Evolutionary conservation across 1,140 invertebrate species (phyloP).

Genomic region (Piezodorus guildinii): DNA sequence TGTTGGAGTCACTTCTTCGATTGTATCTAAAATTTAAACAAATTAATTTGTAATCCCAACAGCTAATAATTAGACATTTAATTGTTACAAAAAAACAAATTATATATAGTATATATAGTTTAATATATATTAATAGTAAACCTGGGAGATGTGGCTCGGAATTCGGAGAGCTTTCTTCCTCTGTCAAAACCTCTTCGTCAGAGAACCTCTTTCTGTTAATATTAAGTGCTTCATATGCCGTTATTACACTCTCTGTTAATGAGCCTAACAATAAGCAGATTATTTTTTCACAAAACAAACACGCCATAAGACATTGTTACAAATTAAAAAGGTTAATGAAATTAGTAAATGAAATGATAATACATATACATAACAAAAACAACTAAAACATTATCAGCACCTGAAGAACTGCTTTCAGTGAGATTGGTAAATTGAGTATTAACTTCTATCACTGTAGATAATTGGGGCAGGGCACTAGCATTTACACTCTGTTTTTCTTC

Average conservation of each 20-base stretch:
- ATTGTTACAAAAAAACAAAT: background rate
- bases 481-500: constrained; percentile 34
- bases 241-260: constrained; percentile 48
- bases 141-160: background rate
- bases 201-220: constrained; percentile 17
- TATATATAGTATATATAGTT: constrained; percentile 17
- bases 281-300: background rate
- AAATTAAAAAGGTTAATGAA: too few relatives aligned
- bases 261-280: constrained; percentile 36
- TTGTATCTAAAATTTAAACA: constrained; percentile 31
- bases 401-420: constrained; percentile 50
- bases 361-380: background rate
- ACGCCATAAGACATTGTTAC: constrained; percentile 18
- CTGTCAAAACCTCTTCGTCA: constrained; percentile 22
- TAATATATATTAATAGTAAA: too few relatives aligned
- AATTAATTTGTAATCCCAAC: too few relatives aligned
- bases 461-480: constrained; percentile 30
- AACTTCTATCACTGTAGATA: constrained; percentile 36
- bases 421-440: constrained; percentile 33
- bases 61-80: background rate
- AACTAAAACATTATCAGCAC: constrained; percentile 28
- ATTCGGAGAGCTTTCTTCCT: constrained; percentile 4
- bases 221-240: constrained; percentile 40
- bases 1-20: constrained; percentile 27
- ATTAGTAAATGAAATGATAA: background rate